Percentiles rank a stretch among this genome's conserved stretches.
These are phyloP conservation scores for Cydia amplana DNA, from an alignment of 1,140 invertebrate species.

Conservation along the genomic window DNA sequence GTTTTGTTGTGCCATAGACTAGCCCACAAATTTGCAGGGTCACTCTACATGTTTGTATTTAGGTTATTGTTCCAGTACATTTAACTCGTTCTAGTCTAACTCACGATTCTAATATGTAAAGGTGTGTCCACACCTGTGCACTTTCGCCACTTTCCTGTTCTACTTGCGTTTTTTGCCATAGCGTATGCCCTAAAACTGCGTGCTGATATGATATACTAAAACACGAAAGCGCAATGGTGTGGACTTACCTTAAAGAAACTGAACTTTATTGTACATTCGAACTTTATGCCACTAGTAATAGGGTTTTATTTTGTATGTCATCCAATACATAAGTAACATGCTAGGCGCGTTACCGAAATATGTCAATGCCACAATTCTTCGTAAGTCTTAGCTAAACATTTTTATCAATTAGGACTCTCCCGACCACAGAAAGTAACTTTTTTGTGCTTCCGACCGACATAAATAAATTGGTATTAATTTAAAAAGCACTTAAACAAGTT, in stretches of 20 bases:
- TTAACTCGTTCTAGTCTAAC: background rate
- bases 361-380: background rate
- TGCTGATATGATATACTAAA: no score
- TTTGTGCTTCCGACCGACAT: no score
- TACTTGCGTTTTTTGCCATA: no score
- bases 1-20: background rate
- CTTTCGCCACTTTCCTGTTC: background rate
- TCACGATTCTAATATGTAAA: background rate
- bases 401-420: no score
- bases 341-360: background rate
- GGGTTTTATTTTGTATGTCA: background rate
- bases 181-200: no score
- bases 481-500: no score
- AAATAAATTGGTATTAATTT: no score
- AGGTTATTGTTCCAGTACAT: conserved; percentile 2
- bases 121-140: background rate
- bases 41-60: background rate
- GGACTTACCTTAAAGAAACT: no score
- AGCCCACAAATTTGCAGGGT: conserved; percentile 1
- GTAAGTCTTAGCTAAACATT: background rate
- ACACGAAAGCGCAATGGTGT: no score
- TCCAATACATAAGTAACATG: background rate
- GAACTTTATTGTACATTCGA: background rate
- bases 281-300: background rate
- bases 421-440: no score